Percentiles rank a stretch among this genome's conserved stretches.
phyloP scores from a whole-genome alignment of 2,888 invertebrate genomes.

The Hirtodrosophila confusa region DNA sequence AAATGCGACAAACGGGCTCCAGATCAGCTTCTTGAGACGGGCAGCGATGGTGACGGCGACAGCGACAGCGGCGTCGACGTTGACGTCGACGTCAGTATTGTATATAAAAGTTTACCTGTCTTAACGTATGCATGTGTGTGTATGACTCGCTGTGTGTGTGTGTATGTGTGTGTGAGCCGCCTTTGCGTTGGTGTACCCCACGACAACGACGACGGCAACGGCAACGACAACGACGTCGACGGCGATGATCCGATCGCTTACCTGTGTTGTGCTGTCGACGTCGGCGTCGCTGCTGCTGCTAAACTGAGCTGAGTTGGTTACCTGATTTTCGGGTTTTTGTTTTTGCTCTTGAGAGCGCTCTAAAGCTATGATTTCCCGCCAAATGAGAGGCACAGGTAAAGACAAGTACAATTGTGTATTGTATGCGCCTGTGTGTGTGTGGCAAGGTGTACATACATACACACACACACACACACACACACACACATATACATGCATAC shows the following conservation, averaged over 20 bases:
- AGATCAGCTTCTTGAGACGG: conserved; percentile 79
- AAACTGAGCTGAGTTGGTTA: conserved; percentile 45
- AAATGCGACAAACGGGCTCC: conserved; percentile 82
- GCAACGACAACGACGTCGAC: conserved; percentile 3
- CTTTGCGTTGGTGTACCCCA: conserved; percentile 68
- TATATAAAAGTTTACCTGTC: conserved; percentile 41
- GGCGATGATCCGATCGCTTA: conserved; percentile 67
- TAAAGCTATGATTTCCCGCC: conserved; percentile 73
- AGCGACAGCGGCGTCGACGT: conserved; percentile 11
- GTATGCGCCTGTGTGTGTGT: conserved; percentile 36
- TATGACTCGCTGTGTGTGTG: conserved; percentile 13
- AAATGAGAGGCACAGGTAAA: conserved; percentile 74
- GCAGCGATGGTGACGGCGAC: conserved; percentile 16
- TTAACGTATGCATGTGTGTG: conserved; percentile 17
- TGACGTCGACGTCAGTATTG: conserved; percentile 13
- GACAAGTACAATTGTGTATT: conserved; percentile 56
- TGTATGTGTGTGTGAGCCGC: conserved; percentile 48
- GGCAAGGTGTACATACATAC: conserved; percentile 49
- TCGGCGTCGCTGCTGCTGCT: conserved; percentile 9
- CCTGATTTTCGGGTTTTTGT: conserved; percentile 82
- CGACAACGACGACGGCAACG: conserved; percentile 24
- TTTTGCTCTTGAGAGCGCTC: conserved; percentile 53
- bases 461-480: not conserved
- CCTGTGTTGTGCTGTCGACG: conserved; percentile 44
- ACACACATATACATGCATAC: conserved; percentile 2